phyloP scores from a whole-genome alignment of 2,797 vertebrate genomes.

The Megalops cyprinoides region DNA sequence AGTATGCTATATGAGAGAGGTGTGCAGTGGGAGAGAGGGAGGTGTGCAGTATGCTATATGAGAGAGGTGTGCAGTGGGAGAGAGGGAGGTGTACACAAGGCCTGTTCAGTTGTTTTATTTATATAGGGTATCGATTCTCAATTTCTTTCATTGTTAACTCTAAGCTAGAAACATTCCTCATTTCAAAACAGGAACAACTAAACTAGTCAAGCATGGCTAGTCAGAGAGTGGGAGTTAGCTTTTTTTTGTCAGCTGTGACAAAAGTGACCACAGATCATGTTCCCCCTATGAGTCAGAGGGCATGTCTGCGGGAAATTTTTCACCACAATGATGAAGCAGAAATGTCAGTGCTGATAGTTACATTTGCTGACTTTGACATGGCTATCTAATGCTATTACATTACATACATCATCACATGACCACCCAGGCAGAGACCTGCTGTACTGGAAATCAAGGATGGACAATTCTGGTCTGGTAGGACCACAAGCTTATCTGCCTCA shows the following conservation, averaged over 20 bases:
- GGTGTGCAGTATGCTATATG: neutral
- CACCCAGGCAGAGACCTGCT: no score
- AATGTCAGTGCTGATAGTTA: neutral
- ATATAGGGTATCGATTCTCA: neutral
- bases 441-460: neutral
- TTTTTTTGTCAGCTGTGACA: neutral
- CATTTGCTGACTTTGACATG: neutral
- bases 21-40: neutral
- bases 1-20: neutral
- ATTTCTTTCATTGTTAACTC: neutral
- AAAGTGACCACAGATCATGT: neutral
- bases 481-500: neutral
- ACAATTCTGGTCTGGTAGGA: neutral
- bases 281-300: neutral
- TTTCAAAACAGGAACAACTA: neutral
- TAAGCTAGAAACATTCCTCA: neutral
- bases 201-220: neutral
- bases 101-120: neutral
- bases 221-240: no score
- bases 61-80: neutral
- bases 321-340: constrained; percentile 17
- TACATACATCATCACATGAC: neutral
- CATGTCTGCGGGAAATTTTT: neutral
- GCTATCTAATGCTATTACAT: neutral
- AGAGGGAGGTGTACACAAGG: neutral